Base-by-base conservation (phyloP, 2,113 vertebrate genomes). In the Phoenicopterus ruber region DNA sequence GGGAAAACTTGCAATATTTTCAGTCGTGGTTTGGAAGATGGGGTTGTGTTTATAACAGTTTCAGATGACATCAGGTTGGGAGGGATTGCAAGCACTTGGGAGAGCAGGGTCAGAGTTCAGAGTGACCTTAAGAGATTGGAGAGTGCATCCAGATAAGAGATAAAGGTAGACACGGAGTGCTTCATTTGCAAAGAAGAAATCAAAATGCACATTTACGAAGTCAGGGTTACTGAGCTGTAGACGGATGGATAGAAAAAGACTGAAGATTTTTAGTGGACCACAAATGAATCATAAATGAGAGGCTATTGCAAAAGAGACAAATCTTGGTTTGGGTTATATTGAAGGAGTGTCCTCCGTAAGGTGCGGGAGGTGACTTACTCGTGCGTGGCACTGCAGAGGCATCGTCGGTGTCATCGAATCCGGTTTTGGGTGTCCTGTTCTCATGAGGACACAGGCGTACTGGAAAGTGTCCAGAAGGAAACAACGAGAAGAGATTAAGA, bases 81-180 rank as follows among this genome's bases (percentile, higher is more conserved):
- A 96, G 73, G 66, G 84, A 65, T 76, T 84, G 73, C 54, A 82
- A 73, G 29, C 78, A 5, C 62, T 93, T 88, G 71, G 31, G 76
- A 88, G 76, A 86, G 22, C 47, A 92, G 88, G 58, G 79, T 96
- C 90, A 86, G 66, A 57, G 72, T 66, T 93, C 72, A 55, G 63
- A 50, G 16, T 92, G 93, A 90, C 92, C 93, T 86, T 81, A 81
- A 88, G 76, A 83, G 90, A 92, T 28, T 34, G 72, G 82, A 92
- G 94, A 92, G 50, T 25, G 19, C 17, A 31, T 84, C 59, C 38
- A 94, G 93, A 95, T 95, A 92, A 93, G 96, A 92, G 85, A 88
- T 50, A 38, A 92, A 86, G 82, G 69, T 50, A 52, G n/a, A 8
- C 61, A 70, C 34, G 50, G 55, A 46, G 67, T 38, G 32, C 36